Evolutionary conservation across 2,797 vertebrate species (phyloP), one percentile per base, ranked within the genome.

Genomic region (Lagorchestes hirsutus): DNA sequence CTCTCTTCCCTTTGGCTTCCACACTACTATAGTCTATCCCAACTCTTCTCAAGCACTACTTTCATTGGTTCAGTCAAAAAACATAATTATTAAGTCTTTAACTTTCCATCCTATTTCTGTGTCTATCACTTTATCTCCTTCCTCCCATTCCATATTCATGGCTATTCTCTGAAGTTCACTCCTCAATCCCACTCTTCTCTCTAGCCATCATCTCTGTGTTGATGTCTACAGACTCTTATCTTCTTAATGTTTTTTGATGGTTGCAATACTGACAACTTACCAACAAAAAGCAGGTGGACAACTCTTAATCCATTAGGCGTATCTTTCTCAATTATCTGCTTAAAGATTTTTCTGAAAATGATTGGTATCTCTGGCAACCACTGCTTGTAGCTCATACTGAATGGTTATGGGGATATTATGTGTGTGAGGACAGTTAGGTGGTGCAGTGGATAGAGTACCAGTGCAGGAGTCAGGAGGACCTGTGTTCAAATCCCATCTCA

Each of bases 171-270:
- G n/a, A 34, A 93, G 58, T 92, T 91, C 27, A 12, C 50, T 74
- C 54, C 90, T 94, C 24, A 46, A 91, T 56, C 55, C 54, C 91
- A 22, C 54, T 90, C 91, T 92, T 95, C 52, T 92, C 24, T 50
- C 74, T 27, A 46, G 24, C 40, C 40, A 87, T 82, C 40, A 46
- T 87, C 40, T 46, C 74, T 82, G 22, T 82, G 74, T 22, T 82
- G 9, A 46, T 82, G 22, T 82, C 74, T 82, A 46, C 74, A 27
- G 74, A 74, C 34, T 62, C 31, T 40, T 40, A 2, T 46, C n/a
- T 74, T 74, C 16, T 46, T 27, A 27, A 82, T 46, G 40, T 46
- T 87, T 82, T 87, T 87, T 87, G 74, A 87, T 50, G 40, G 22
- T 87, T 12, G 24, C 40, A 87, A 46, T 46, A 50, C 14, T 87